Conservation (phyloP, 2,113 vertebrate genomes). For the Ariopsis seemanni region DNA sequence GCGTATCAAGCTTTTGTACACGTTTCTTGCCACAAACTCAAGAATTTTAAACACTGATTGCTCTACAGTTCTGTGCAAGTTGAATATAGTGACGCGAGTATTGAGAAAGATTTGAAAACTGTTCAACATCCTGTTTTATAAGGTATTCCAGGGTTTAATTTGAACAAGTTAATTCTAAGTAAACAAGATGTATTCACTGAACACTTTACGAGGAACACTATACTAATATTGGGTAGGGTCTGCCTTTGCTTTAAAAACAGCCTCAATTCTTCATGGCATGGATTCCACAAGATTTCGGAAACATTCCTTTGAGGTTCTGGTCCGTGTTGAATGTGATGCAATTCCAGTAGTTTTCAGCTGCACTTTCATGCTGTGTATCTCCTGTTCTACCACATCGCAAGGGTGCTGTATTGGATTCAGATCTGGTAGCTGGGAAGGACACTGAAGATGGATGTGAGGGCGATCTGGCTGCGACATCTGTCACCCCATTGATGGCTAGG, state of each 20-base stretch:
- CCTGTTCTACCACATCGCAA: no score
- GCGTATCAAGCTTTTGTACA: background rate
- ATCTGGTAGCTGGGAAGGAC: background rate
- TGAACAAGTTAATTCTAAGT: background rate
- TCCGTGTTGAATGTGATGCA: no score
- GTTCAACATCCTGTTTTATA: background rate
- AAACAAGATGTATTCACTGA: background rate
- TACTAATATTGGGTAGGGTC: background rate
- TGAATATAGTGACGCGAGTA: background rate
- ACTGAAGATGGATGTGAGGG: slow-evolving; percentile 78
- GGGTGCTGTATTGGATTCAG: no score
- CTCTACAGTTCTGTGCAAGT: background rate
- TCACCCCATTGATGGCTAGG: slow-evolving; percentile 98
- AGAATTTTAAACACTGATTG: background rate
- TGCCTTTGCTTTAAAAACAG: background rate
- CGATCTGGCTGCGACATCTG: slow-evolving; percentile 97
- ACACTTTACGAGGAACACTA: slow-evolving; percentile 6
- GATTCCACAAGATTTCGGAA: background rate
- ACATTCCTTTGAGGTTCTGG: background rate
- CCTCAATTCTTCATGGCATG: background rate
- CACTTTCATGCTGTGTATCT: no score
- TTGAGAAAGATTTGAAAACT: background rate
- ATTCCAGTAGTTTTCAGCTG: no score
- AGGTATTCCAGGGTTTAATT: background rate
- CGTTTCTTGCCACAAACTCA: background rate